These are phyloP conservation scores for Prolemur simus DNA, from an alignment of 2,113 vertebrate genomes.

Conservation along the genomic window DNA sequence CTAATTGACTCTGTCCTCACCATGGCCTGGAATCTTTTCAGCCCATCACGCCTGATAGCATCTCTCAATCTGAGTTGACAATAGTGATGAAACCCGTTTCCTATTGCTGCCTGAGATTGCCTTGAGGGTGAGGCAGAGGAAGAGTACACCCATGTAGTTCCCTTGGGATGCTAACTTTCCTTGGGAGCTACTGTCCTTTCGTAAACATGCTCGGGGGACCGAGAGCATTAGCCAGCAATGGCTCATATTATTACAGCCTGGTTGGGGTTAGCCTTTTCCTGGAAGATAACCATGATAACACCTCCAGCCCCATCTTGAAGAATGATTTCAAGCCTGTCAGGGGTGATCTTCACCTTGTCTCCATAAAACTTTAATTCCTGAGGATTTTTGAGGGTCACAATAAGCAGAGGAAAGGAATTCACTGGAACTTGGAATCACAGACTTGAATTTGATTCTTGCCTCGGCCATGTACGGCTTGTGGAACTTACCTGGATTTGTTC, in stretches of 20 bases:
- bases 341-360: not conserved
- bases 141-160: not conserved
- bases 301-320: not conserved
- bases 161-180: not conserved
- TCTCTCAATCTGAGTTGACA: not conserved
- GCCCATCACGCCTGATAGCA: accelerated
- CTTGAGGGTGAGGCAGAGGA: not conserved
- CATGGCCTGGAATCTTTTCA: not conserved
- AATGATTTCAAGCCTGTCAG: not conserved
- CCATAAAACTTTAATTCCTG: not conserved
- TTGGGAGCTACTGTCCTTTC: not conserved
- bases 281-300: not conserved
- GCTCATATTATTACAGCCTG: not conserved
- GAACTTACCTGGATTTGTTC: not conserved
- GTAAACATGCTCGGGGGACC: not conserved
- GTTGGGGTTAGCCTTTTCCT: not conserved
- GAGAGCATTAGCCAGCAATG: not conserved
- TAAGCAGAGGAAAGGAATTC: not conserved
- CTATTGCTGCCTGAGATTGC: not conserved
- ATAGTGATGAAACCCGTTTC: not conserved
- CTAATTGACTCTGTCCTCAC: not conserved
- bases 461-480: not conserved
- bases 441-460: not conserved
- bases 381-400: not conserved
- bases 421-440: not conserved